Evolutionary conservation across 2,113 vertebrate genomes (phyloP).

Genomic region (Grantiella picta): DNA sequence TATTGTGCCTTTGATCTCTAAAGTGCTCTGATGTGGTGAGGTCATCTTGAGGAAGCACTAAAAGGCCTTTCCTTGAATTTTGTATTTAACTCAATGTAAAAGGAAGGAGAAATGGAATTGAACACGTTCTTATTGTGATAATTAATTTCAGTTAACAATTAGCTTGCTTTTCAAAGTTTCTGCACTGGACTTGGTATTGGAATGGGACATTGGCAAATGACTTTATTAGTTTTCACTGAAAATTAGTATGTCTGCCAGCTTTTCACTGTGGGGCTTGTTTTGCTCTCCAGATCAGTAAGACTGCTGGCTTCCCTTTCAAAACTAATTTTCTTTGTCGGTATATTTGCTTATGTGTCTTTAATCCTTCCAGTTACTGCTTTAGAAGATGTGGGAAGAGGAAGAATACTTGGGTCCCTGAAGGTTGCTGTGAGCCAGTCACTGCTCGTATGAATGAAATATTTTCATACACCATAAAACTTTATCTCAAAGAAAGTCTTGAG

Average conservation of each 20-base stretch:
- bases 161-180: not conserved
- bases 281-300: not conserved
- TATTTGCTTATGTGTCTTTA: conserved; percentile 3
- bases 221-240: not conserved
- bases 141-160: not conserved
- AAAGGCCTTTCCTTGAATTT: not conserved
- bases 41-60: not conserved
- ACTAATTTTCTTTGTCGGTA: not conserved
- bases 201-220: not conserved
- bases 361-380: conserved; percentile 23
- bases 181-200: not conserved
- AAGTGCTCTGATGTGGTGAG: not conserved
- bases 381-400: conserved; percentile 22
- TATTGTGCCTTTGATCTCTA: conserved; percentile 7
- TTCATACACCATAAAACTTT: not conserved
- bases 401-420: not conserved
- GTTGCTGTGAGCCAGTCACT: not conserved
- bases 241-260: not conserved
- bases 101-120: not conserved
- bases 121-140: not conserved
- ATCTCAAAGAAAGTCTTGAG: conserved; percentile 33
- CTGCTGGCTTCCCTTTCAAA: not conserved
- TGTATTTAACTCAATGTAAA: not conserved
- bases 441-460: not conserved
- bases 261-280: not conserved